Evolutionary conservation across 2,888 invertebrate genomes (phyloP), one percentile per base, ranked within the genome.

Genomic region (Mamestra brassicae): DNA sequence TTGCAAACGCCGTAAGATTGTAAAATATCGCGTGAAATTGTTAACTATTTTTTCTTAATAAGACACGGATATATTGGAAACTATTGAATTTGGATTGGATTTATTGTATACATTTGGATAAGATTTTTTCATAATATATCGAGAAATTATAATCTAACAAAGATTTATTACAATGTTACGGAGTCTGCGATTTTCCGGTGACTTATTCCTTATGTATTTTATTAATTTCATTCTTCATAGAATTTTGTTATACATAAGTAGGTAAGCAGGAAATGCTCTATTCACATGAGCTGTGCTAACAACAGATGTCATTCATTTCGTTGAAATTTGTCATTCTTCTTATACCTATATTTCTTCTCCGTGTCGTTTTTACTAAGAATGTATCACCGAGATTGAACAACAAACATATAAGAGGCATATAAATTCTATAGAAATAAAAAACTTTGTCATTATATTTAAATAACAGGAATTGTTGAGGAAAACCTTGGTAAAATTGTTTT

Each of bases 401-500:
- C 26, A 74, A 62, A 66, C n/a, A 64, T 54, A 11, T n/a, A 47
- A 26, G 45, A 26, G 54, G 47, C 11, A 13, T 34, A 13, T 34
- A 13, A 38, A 78, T 55, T 54, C 54, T 10, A 0, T 38, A 36
- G 11, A 52, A 65, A 61, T 36, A 65, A 50, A 64, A 36, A 13
- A 55, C 13, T 55, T 17, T 42, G 47, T 58, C 1, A 61, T 15
- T 64, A 50, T 66, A 74, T 76, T 57, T 17, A 80, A 71, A 71
- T 83, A 76, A 74, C 64, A 61, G 54, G 72, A 78, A 85, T 69
- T 62, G 6, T 62, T 34, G 34, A 85, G 85, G 76, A 85, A 81
- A 81, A 81, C 55, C n/a, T 13, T 38, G 8, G 36, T 3, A 26
- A 50, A 45, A 66, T n/a, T 67, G 6, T 55, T 54, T 63, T 58